phyloP scores from a whole-genome alignment of 2,888 invertebrate species.

The Tethea ocularis region DNA sequence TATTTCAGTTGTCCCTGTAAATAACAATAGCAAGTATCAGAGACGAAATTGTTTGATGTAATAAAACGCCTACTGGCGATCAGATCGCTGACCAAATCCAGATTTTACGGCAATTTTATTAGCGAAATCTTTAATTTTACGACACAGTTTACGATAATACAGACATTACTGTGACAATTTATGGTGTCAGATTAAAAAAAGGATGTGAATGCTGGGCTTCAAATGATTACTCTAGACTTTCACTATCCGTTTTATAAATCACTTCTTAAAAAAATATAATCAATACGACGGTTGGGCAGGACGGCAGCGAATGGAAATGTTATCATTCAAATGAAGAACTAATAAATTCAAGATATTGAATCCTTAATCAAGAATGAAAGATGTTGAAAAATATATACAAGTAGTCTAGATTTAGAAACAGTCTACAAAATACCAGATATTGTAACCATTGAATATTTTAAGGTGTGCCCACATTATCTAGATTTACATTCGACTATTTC shows the following conservation, averaged over 20 bases:
- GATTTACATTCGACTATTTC: conserved; percentile 19
- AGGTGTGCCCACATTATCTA: conserved; percentile 9
- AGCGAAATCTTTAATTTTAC: conserved; percentile 56
- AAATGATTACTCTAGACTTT: background rate
- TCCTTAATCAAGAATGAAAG: background rate
- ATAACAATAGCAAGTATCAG: conserved; percentile 6
- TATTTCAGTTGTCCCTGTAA: conserved; percentile 3
- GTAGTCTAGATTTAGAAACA: background rate
- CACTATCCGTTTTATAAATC: no score
- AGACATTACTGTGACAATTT: conserved; percentile 39
- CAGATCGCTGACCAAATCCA: conserved; percentile 35
- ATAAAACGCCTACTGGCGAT: conserved; percentile 51
- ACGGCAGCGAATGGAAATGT: background rate
- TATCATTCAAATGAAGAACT: background rate
- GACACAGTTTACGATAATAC: conserved; percentile 42
- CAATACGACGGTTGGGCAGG: background rate
- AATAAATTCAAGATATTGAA: background rate
- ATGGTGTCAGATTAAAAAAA: conserved; percentile 12
- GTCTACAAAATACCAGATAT: background rate
- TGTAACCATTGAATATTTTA: conserved; percentile 2
- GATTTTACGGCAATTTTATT: conserved; percentile 47
- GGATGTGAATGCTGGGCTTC: background rate
- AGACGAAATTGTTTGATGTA: conserved; percentile 15
- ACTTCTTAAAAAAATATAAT: no score
- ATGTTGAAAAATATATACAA: background rate